Percentiles rank a stretch among this genome's conserved stretches.
Evolutionary conservation across 2,888 invertebrate genomes (phyloP).

Genomic region (Uropetala carovei): DNA sequence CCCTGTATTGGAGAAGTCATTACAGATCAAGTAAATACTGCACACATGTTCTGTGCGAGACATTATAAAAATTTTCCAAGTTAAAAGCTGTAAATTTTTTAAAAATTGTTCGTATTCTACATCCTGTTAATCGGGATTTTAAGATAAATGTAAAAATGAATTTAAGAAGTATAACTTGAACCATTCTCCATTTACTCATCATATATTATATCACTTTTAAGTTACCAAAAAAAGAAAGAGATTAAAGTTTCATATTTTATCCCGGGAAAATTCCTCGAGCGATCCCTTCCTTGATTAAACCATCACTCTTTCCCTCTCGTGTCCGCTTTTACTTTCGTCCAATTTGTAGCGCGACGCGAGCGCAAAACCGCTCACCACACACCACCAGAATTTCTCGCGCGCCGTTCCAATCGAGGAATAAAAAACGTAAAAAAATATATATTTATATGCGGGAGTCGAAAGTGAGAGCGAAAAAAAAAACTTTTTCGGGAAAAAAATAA

Average conservation of each 20-base stretch:
- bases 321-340: conserved; percentile 4
- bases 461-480: background rate
- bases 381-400: background rate
- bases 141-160: too few species aligned
- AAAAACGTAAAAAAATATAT: background rate
- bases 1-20: too few species aligned
- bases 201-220: background rate
- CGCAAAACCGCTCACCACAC: background rate
- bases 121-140: too few species aligned
- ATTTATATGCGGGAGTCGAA: background rate
- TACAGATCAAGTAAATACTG: too few species aligned
- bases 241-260: background rate
- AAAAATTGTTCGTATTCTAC: too few species aligned
- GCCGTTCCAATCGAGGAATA: background rate
- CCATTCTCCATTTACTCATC: background rate
- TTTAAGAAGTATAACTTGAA: too few species aligned
- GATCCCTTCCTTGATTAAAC: conserved; percentile 1
- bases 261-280: background rate
- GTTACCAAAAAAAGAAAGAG: background rate
- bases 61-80: too few species aligned
- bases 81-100: too few species aligned
- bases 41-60: too few species aligned
- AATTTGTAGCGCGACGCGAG: background rate
- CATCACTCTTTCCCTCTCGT: background rate
- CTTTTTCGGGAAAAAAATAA: background rate